Base-by-base conservation (phyloP, 2,797 vertebrate species). In the Lophura swinhoii region DNA sequence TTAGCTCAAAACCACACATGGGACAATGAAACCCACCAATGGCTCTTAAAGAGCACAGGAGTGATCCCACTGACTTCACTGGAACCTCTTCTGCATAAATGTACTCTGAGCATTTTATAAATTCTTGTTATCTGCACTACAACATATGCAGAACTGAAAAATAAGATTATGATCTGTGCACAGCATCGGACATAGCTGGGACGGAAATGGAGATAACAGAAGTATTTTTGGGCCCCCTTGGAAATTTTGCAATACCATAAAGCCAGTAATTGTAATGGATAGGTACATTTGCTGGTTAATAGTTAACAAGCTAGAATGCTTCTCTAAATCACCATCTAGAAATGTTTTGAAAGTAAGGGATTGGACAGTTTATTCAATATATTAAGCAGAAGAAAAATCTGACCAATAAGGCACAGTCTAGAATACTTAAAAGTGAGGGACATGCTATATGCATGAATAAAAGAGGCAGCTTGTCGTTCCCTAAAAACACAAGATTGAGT, bases 201-300 rank as follows among this genome's bases (percentile, higher is more conserved):
- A 96, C 89, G 76, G 64, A 91, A 94, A 84, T n/a, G 71, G 60
- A 96, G 95, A 94, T 95, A 96, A 96, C 91, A 66, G 48, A 96
- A 95, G 85, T 76, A 88, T 95, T 94, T 92, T 84, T 84, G 87
- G 60, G 29, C 89, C 80, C 55, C 60, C 69, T 87, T n/a, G 58
- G 89, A 93, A 95, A 91, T 95, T 94, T 86, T 72, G 62, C 90
- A 95, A 95, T 88, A 90, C 88, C 92, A 95, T 95, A 92, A 96
- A 89, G 74, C 70, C 77, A 44, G 79, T 88, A 92, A 94, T 88
- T 87, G 62, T 94, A 92, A 96, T 74, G 89, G 92, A 92, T 96
- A 92, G 96, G 85, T 96, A 94, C 96, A 96, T 97, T 94, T 96
- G 77, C 93, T 93, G 83, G 96, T 97, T 98, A 97, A 97, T 94